phyloP scores from a whole-genome alignment of 2,888 invertebrate genomes.

The Parascotia fuliginaria region DNA sequence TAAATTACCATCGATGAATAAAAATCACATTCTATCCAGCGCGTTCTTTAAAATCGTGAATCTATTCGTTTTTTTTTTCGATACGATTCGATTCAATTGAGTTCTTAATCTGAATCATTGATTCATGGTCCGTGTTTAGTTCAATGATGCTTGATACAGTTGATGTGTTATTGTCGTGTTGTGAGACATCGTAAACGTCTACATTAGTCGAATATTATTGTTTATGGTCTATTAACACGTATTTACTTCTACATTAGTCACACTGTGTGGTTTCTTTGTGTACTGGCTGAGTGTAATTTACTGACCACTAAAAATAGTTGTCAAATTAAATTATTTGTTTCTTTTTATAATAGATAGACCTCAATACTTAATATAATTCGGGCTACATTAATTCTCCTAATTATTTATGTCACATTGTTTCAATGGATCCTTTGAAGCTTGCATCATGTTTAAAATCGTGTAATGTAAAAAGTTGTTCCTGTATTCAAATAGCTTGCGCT shows the following conservation, averaged over 20 bases:
- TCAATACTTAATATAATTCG: slow-evolving; percentile 1
- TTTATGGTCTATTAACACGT: slow-evolving; percentile 70
- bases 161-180: slow-evolving; percentile 79
- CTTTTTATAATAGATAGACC: not conserved
- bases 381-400: slow-evolving; percentile 1
- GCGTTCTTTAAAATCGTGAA: slow-evolving; percentile 48
- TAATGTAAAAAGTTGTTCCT: not conserved
- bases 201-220: slow-evolving; percentile 73
- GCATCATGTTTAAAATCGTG: not conserved
- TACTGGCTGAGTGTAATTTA: slow-evolving; percentile 23
- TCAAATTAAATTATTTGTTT: slow-evolving; percentile 13
- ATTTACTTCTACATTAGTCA: slow-evolving; percentile 61
- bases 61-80: slow-evolving; percentile 54
- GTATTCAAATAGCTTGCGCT: not conserved
- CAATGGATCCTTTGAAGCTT: not conserved
- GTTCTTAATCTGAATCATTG: slow-evolving; percentile 66
- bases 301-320: slow-evolving; percentile 17
- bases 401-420: slow-evolving; percentile 6
- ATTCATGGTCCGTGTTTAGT: slow-evolving; percentile 72
- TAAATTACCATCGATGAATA: slow-evolving; percentile 64
- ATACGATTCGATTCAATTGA: slow-evolving; percentile 59
- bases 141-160: slow-evolving; percentile 80
- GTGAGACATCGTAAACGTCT: slow-evolving; percentile 76
- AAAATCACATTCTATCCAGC: slow-evolving; percentile 48
- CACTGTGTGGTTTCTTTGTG: slow-evolving; percentile 48